Conservation (phyloP, 2,888 invertebrate species). For the Pseudococcus viburni region DNA sequence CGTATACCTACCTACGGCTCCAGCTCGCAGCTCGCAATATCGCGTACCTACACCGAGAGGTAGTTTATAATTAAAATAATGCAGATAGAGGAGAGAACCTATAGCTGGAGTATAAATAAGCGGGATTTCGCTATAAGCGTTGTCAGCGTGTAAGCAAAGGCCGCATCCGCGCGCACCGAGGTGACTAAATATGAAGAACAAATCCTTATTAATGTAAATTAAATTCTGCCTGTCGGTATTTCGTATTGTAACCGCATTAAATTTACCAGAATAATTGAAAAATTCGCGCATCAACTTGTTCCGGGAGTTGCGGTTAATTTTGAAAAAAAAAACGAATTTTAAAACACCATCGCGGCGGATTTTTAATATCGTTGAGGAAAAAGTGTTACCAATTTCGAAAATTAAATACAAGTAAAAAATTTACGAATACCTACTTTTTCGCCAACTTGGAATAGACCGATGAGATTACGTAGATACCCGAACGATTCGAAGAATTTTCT, state of each 20-base stretch:
- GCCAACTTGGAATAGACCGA: too few species aligned
- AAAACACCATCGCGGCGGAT: neutral
- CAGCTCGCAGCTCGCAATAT: neutral
- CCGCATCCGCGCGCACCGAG: neutral
- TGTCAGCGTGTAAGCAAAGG: conserved; percentile 32
- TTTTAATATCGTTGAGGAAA: neutral
- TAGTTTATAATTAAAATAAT: conserved; percentile 43
- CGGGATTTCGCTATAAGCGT: conserved; percentile 32
- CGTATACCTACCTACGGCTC: neutral
- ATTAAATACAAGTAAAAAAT: too few species aligned
- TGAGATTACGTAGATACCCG: neutral
- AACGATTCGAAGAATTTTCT: too few species aligned
- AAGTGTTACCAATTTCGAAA: too few species aligned
- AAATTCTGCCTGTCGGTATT: conserved; percentile 46
- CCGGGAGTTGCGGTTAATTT: neutral
- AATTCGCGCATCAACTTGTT: neutral
- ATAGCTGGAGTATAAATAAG: conserved; percentile 27
- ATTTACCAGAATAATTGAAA: conserved; percentile 21
- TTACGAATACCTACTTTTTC: too few species aligned
- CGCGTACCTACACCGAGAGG: neutral
- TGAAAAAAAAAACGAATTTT: neutral
- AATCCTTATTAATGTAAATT: conserved; percentile 54
- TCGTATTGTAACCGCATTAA: neutral
- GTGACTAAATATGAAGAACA: conserved; percentile 44
- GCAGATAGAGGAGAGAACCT: conserved; percentile 18